A percentile compares a stretch with the other conserved stretches of the same genome.
phyloP scores from a whole-genome alignment of 2,888 invertebrate species.

The Scaptomyza flava region DNA sequence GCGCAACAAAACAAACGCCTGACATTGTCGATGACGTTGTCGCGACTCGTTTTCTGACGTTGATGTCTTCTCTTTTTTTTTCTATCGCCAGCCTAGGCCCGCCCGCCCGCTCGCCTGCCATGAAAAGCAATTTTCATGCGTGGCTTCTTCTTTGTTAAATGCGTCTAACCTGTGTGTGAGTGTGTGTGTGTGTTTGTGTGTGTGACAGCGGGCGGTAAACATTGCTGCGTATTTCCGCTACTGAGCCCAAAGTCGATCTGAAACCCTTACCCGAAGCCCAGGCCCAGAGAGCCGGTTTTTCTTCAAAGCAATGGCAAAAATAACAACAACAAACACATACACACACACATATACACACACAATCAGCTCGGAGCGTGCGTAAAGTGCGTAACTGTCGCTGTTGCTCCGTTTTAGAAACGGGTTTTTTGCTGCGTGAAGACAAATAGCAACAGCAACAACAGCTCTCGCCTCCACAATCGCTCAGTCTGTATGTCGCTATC shows the following conservation, averaged over 20 bases:
- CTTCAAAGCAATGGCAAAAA: conserved; percentile 63
- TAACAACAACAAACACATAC: conserved; percentile 26
- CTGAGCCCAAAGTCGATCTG: conserved; percentile 46
- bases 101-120: conserved; percentile 34
- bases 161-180: conserved; percentile 21
- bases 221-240: conserved; percentile 71
- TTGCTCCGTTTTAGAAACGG: conserved; percentile 61
- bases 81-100: conserved; percentile 28
- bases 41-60: conserved; percentile 59
- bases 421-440: conserved; percentile 63
- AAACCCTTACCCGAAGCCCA: conserved; percentile 46
- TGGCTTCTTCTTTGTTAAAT: conserved; percentile 73
- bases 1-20: conserved; percentile 44
- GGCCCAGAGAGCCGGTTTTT: conserved; percentile 70
- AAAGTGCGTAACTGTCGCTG: conserved; percentile 78
- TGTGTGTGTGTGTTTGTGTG: conserved; percentile 29
- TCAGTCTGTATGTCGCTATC: conserved; percentile 12
- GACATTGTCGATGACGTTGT: conserved; percentile 55
- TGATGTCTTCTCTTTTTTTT: conserved; percentile 63
- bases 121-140: conserved; percentile 79
- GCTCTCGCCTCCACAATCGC: conserved; percentile 32
- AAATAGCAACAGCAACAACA: conserved; percentile 14
- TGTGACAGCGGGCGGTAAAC: conserved; percentile 59
- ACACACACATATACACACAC: conserved; percentile 11
- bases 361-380: conserved; percentile 69